Conservation (phyloP, 2,797 vertebrate genomes). For the Pseudochromis fuscus region DNA sequence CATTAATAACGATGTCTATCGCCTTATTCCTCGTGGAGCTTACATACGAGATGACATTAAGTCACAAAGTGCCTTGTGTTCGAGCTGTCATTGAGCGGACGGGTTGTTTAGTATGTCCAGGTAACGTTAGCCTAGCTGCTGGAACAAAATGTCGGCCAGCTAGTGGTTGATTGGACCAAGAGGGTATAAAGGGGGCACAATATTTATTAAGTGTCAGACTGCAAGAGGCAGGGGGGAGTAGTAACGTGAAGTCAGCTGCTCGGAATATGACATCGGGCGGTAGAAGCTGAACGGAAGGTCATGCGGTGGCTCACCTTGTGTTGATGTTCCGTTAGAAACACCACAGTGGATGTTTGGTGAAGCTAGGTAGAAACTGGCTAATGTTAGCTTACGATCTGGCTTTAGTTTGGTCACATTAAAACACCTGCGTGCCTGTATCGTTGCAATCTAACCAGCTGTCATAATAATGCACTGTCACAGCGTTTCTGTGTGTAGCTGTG, state of each 20-base stretch:
- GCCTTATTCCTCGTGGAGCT: not conserved
- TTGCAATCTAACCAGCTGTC: conserved; percentile 25
- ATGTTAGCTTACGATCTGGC: conserved; percentile 40
- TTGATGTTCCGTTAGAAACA: conserved; percentile 47
- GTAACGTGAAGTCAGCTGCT: conserved; percentile 7
- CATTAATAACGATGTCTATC: not conserved
- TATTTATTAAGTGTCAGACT: conserved; percentile 43
- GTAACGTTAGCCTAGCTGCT: conserved; percentile 75
- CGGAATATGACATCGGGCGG: conserved; percentile 21
- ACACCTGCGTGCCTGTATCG: conserved; percentile 9
- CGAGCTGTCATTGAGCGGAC: conserved; percentile 69
- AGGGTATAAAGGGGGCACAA: conserved; percentile 47
- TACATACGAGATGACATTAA: not conserved
- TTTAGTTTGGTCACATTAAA: conserved; percentile 25
- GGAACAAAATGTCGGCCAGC: conserved; percentile 88
- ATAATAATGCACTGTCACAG: conserved; percentile 30
- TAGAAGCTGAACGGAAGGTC: conserved; percentile 56
- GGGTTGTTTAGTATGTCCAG: conserved; percentile 63
- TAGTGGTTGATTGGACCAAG: conserved; percentile 68
- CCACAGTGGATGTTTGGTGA: conserved; percentile 35
- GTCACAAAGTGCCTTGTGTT: conserved; percentile 25
- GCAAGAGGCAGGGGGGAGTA: not conserved
- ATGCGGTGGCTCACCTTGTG: conserved; percentile 58
- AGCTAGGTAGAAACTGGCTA: conserved; percentile 61
- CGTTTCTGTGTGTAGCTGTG: conserved; percentile 25